Base-by-base conservation (phyloP, 35 echinoderm and acorn worm species). In the Antedon bifida region DNA sequence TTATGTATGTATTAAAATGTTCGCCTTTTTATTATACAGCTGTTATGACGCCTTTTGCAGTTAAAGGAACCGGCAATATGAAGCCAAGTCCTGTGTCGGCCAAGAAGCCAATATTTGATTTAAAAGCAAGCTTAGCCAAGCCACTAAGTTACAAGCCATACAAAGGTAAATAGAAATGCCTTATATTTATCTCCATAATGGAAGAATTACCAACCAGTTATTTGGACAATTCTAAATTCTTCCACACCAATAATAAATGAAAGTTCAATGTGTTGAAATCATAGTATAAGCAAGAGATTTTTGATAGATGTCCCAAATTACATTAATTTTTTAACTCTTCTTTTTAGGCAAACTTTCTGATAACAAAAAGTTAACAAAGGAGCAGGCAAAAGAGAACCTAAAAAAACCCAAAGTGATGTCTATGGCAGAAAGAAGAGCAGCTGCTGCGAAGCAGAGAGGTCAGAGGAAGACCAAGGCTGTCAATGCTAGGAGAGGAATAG, bases 91-190 rank as follows among this genome's bases (percentile, higher is more conserved):
- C 51, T 23, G 7, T 12, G 26, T 64, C 51, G 5, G 29, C 36
- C 46, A 80, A 77, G 19, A 36, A 56, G 28, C 78, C 78, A 75
- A 75, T 35, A 5, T 99, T 99, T 90, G 88, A 99, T 36, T 51
- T 99, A 34, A 92, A 92, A 51, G 90, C 90, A 19, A 92, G 90
- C 23, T 35, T 99, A 44, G 78, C 34, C 21, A 99, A 90, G 73
- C 87, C 85, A 30, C 88, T 93, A 7, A 2, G 38, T 0, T 99
- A 99, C 30, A 99, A 88, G 73, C 95, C 95, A 19, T 82, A 99
- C 38, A 92, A 85, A 83, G 90, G 94, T 92, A 87, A 86, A n/a
- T n/a, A n/a, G n/a, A n/a, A n/a, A n/a, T n/a, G n/a, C n/a, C n/a
- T 42, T 42, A 42, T 42, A 42, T 42, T 42, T 42, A 42, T 42